A percentile compares a stretch with the other conserved stretches of the same genome.
Evolutionary conservation across 2,888 invertebrate genomes (phyloP).

Genomic region (Drosophila basisetae): DNA sequence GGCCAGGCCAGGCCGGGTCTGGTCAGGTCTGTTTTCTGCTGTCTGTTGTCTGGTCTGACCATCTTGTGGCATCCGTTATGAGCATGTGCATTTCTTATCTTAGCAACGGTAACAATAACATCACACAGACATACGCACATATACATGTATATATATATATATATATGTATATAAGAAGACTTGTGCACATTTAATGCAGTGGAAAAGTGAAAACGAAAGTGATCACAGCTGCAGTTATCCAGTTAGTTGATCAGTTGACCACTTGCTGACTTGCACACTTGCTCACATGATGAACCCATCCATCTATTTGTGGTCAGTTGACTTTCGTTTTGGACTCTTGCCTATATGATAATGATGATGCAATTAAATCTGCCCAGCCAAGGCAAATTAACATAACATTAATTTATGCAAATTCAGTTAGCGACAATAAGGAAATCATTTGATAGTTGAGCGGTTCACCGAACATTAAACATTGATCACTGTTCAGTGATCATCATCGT

Average conservation of each 20-base stretch:
- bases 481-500: slow-evolving; percentile 41
- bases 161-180: slow-evolving; percentile 8
- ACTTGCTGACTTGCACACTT: slow-evolving; percentile 18
- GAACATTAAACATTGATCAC: slow-evolving; percentile 23
- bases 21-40: slow-evolving; percentile 15
- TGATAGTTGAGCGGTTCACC: slow-evolving; percentile 36
- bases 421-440: slow-evolving; percentile 65
- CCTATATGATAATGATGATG: slow-evolving; percentile 54
- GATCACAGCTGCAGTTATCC: slow-evolving; percentile 61
- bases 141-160: slow-evolving; percentile 9
- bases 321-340: slow-evolving; percentile 68
- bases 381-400: slow-evolving; percentile 16
- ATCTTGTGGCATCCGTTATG: slow-evolving; percentile 62
- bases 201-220: slow-evolving; percentile 82
- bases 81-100: slow-evolving; percentile 53
- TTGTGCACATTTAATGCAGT: slow-evolving; percentile 73
- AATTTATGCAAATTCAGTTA: slow-evolving; percentile 59
- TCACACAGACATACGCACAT: slow-evolving; percentile 14
- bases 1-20: slow-evolving; percentile 20
- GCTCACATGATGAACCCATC: slow-evolving; percentile 21
- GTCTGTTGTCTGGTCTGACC: slow-evolving; percentile 27
- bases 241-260: slow-evolving; percentile 55
- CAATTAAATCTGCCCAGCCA: slow-evolving; percentile 58
- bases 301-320: slow-evolving; percentile 55
- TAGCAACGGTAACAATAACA: slow-evolving; percentile 49